These are phyloP conservation scores for Therioaphis trifolii DNA, from an alignment of 2,888 invertebrate species.

Conservation along the genomic window DNA sequence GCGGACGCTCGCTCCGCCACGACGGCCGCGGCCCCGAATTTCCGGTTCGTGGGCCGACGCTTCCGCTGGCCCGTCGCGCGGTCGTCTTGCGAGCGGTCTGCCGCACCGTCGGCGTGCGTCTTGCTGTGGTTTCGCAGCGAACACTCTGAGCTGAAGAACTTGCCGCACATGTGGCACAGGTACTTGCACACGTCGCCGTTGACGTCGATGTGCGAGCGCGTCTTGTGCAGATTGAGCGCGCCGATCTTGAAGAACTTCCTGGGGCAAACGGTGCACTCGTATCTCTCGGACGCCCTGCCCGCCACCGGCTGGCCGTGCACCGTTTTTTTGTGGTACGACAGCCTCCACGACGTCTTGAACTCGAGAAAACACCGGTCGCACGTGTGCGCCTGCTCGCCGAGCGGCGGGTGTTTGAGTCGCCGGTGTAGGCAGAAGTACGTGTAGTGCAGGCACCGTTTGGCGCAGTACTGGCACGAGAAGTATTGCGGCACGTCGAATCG, in stretches of 20 bases:
- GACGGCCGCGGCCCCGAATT: neutral
- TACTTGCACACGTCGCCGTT: slow-evolving; percentile 54
- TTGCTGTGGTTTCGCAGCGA: slow-evolving; percentile 57
- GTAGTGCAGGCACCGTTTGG: slow-evolving; percentile 64
- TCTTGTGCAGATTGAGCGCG: slow-evolving; percentile 54
- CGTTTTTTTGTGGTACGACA: slow-evolving; percentile 46
- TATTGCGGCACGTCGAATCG: slow-evolving; percentile 64
- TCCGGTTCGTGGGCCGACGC: neutral
- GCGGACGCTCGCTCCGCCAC: neutral
- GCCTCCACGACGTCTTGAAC: slow-evolving; percentile 51
- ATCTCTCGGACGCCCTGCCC: neutral
- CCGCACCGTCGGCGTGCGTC: neutral
- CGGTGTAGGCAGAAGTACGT: slow-evolving; percentile 65
- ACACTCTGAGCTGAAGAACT: slow-evolving; percentile 61
- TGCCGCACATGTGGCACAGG: slow-evolving; percentile 63
- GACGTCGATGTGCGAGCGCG: slow-evolving; percentile 52
- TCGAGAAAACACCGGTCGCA: slow-evolving; percentile 34
- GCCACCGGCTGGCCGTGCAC: neutral
- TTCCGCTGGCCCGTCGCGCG: neutral
- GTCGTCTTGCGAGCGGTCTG: neutral
- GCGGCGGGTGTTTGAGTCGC: slow-evolving; percentile 63
- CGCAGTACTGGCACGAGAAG: slow-evolving; percentile 65
- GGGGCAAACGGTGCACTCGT: slow-evolving; percentile 38
- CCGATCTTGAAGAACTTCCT: slow-evolving; percentile 48
- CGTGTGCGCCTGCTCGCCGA: slow-evolving; percentile 21